Evolutionary conservation across 2,797 vertebrate genomes (phyloP), one percentile per base, ranked within the genome.

Genomic region (Agapornis canus): DNA sequence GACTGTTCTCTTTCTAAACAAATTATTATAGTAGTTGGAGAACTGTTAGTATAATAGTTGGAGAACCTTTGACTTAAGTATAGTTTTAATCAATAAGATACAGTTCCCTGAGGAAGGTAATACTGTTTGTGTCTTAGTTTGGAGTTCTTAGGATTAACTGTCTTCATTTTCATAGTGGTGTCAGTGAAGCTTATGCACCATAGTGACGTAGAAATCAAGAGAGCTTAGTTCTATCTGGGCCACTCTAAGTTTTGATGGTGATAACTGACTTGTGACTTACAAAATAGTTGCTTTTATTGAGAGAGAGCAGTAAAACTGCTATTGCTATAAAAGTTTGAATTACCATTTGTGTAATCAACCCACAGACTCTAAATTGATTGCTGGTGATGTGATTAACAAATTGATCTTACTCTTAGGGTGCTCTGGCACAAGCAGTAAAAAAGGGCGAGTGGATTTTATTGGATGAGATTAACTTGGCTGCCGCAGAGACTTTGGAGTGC

Each of bases 401-500:
- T 49, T 39, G 77, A 60, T 79, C 48, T 48, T 86, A 13, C 45
- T 94, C 95, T 82, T 88, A 99, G 99, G 99, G 99, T 56, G 98
- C 99, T 1, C 96, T 99, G 86, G 99, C 98, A 61, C 98, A 99
- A 94, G 99, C 99, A 11, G 98, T 99, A 43, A 99, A 99, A 97
- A 99, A 99, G 91, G 99, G 99, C 69, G 98, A 99, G 85, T 99
- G 99, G 99, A 98, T 99, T 94, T 98, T 99, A 69, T 96, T 99
- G 94, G 99, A 99, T 92, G 99, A 99, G 97, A 99, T 99, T 95
- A 99, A 99, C 93, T 98, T 99, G 97, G 99, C 99, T 65, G 98
- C 99, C 57, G 98, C 99, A 22, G 99, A 99, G 97, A 99, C 99
- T 17, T 97, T 99, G 90, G 99, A 99, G 96, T 99, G 99, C 94